A percentile compares a stretch with the other conserved stretches of the same genome.
phyloP scores from a whole-genome alignment of 2,888 invertebrate species.

The Hydropsyche betteni region DNA sequence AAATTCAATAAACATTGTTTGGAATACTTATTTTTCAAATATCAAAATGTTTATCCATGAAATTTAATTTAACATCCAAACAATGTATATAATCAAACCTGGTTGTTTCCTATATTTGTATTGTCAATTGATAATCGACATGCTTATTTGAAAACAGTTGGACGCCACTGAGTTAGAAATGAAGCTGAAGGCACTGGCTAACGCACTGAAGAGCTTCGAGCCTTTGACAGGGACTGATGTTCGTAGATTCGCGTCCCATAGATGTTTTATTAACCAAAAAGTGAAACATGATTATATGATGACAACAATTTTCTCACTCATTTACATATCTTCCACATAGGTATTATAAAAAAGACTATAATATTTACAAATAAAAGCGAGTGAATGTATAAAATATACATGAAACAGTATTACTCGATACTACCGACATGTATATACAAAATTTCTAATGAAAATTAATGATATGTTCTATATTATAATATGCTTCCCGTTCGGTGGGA shows the following conservation, averaged over 20 bases:
- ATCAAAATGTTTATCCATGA: not conserved
- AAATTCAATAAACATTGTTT: conserved; percentile 13
- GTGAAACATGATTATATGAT: conserved; percentile 28
- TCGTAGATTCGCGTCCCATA: conserved; percentile 49
- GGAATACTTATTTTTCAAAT: not conserved
- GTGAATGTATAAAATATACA: not conserved
- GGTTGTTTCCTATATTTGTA: not conserved
- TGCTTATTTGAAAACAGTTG: conserved; percentile 28
- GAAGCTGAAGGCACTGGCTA: conserved; percentile 39
- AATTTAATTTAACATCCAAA: not conserved
- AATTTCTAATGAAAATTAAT: not conserved
- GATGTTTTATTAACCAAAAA: conserved; percentile 60
- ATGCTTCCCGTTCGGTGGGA: not conserved
- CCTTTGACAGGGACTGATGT: conserved; percentile 59
- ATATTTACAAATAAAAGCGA: conserved; percentile 46
- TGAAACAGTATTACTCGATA: not conserved
- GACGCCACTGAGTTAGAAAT: conserved; percentile 43
- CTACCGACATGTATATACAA: conserved; percentile 1
- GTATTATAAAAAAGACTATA: conserved; percentile 47
- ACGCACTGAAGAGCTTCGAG: conserved; percentile 56
- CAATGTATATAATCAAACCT: conserved; percentile 8
- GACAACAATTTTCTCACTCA: conserved; percentile 49
- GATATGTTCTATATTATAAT: conserved; percentile 2
- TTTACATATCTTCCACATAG: conserved; percentile 46
- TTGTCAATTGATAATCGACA: not conserved